phyloP scores from a whole-genome alignment of 2,113 vertebrate genomes.

The Pristiophorus japonicus region DNA sequence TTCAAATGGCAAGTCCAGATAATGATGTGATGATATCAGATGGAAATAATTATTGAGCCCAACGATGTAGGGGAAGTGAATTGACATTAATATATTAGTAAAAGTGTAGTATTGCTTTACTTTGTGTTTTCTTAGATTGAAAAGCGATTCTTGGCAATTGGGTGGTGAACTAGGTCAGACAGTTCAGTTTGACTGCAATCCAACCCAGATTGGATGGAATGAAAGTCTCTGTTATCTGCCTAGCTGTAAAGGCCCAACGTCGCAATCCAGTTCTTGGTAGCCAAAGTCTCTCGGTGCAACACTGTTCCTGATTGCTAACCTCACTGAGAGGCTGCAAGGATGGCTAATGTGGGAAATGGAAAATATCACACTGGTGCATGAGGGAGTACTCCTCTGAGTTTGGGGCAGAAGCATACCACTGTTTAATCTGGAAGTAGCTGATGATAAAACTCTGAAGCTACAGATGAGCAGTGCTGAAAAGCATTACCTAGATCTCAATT shows the following conservation, averaged over 20 bases:
- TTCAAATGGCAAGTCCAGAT: not conserved
- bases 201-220: not conserved
- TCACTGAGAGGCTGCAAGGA: not conserved
- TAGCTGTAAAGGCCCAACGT: not conserved
- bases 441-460: not conserved
- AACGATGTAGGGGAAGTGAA: not conserved
- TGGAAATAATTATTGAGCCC: not conserved
- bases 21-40: not conserved
- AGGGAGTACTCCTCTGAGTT: not conserved
- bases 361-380: not conserved
- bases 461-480: not conserved
- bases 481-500: not conserved
- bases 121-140: not conserved
- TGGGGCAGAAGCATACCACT: too few relatives aligned
- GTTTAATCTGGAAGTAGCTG: not conserved
- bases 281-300: not conserved
- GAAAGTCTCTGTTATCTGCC: not conserved
- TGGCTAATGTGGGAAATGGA: not conserved
- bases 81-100: not conserved
- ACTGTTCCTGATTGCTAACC: not conserved
- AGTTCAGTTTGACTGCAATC: not conserved
- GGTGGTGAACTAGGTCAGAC: not conserved
- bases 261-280: not conserved
- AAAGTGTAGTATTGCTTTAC: not conserved
- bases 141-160: not conserved